A percentile compares a stretch with the other conserved stretches of the same genome.
Evolutionary conservation across 2,113 vertebrate genomes (phyloP).

Genomic region (Plecotus auritus): DNA sequence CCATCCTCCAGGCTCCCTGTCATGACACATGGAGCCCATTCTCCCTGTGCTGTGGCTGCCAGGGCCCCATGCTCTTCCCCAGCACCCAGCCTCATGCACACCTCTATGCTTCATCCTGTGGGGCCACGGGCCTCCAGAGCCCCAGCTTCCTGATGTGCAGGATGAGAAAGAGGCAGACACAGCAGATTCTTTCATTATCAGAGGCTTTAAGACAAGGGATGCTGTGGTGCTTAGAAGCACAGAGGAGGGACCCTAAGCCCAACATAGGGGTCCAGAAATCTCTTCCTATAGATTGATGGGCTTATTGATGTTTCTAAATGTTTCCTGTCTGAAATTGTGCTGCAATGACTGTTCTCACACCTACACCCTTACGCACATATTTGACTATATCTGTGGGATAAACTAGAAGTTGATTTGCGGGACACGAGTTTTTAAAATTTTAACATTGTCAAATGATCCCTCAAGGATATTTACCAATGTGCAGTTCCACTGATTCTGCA

Average conservation of each 20-base stretch:
- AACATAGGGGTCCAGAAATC: neutral
- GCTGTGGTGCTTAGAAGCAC: neutral
- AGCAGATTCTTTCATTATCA: neutral
- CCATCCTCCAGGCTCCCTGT: neutral
- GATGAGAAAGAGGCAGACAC: neutral
- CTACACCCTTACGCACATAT: neutral
- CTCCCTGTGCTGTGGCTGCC: neutral
- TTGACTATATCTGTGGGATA: neutral
- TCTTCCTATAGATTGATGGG: neutral
- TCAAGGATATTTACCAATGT: neutral
- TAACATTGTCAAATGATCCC: neutral
- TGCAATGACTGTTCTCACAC: neutral
- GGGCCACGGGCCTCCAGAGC: neutral
- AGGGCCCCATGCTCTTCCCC: neutral
- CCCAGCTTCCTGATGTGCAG: neutral
- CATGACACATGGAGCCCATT: neutral
- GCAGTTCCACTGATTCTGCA: neutral
- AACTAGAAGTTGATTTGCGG: neutral
- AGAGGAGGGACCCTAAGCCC: neutral
- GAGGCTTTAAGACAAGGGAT: neutral
- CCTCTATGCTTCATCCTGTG: neutral
- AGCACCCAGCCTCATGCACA: neutral
- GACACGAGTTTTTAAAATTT: neutral
- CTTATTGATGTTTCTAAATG: neutral
- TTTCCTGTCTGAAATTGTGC: neutral